These are phyloP conservation scores for Aegypius monachus DNA, from an alignment of 2,113 vertebrate species.

Conservation along the genomic window DNA sequence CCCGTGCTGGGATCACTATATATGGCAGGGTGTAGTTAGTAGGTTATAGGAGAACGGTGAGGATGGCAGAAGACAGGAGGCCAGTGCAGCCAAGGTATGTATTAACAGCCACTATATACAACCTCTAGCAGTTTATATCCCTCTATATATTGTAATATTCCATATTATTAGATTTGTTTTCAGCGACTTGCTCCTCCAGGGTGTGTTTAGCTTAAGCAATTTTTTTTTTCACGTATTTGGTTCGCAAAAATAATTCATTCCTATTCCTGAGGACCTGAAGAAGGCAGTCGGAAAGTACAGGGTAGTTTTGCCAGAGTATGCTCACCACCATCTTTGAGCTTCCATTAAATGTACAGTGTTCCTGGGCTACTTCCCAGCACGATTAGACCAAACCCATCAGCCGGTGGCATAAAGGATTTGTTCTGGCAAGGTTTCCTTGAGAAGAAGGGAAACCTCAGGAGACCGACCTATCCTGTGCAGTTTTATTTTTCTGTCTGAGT, in stretches of 20 bases:
- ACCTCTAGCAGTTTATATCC: not conserved
- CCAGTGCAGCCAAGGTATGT: not conserved
- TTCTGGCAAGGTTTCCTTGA: constrained; percentile 17
- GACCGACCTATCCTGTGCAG: not conserved
- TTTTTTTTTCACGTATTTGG: not conserved
- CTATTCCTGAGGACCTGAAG: not conserved
- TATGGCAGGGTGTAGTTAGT: not conserved
- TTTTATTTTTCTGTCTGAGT: constrained; percentile 10
- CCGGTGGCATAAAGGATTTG: not conserved
- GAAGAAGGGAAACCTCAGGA: constrained; percentile 5
- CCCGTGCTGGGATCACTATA: not conserved
- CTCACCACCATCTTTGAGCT: not conserved
- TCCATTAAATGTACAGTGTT: not conserved
- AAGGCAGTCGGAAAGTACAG: not conserved
- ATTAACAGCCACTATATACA: not conserved
- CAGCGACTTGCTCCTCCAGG: not conserved
- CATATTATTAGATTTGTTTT: not conserved
- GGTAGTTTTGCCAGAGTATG: not conserved
- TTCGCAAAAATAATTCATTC: not conserved
- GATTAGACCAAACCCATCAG: not conserved
- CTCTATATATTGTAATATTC: not conserved
- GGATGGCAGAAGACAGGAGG: not conserved
- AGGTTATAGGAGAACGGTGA: not conserved
- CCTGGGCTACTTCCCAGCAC: not conserved
- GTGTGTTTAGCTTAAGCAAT: not conserved